Conservation (phyloP, 2,888 invertebrate genomes). For the Ethmia dodecea region DNA sequence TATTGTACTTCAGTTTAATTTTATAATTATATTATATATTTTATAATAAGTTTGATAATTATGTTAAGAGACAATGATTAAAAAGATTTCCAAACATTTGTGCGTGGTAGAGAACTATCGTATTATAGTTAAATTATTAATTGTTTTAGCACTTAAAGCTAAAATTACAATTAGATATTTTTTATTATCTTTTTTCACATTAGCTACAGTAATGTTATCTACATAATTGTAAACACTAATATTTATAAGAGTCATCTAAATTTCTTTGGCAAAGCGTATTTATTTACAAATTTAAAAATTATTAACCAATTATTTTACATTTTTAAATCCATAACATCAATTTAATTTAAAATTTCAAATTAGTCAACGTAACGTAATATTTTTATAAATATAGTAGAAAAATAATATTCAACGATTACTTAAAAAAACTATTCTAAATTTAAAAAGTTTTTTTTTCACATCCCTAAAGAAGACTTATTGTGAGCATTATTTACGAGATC, state of each 20-base stretch:
- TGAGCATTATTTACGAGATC: constrained; percentile 2
- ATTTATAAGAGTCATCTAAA: constrained; percentile 47
- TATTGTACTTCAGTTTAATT: too few relatives aligned
- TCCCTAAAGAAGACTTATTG: neutral
- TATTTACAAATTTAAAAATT: constrained; percentile 44
- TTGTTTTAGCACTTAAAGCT: constrained; percentile 14
- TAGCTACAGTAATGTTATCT: constrained; percentile 15
- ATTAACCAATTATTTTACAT: constrained; percentile 5
- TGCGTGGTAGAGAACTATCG: constrained; percentile 39
- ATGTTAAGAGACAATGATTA: constrained; percentile 16
- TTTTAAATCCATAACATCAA: neutral
- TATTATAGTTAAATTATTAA: constrained; percentile 23
- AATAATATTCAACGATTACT: neutral
- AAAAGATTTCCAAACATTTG: constrained; percentile 39
- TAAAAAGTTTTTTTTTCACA: neutral
- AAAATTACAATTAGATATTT: constrained; percentile 9
- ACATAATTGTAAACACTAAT: constrained; percentile 28
- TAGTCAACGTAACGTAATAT: neutral
- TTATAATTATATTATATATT: neutral
- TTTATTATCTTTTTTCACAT: constrained; percentile 3
- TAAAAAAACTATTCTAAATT: neutral
- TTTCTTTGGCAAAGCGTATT: constrained; percentile 58
- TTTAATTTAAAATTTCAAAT: neutral
- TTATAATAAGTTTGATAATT: neutral
- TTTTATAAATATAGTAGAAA: neutral